Conservation (phyloP, 2,888 invertebrate species). For the Conistra vaccinii region DNA sequence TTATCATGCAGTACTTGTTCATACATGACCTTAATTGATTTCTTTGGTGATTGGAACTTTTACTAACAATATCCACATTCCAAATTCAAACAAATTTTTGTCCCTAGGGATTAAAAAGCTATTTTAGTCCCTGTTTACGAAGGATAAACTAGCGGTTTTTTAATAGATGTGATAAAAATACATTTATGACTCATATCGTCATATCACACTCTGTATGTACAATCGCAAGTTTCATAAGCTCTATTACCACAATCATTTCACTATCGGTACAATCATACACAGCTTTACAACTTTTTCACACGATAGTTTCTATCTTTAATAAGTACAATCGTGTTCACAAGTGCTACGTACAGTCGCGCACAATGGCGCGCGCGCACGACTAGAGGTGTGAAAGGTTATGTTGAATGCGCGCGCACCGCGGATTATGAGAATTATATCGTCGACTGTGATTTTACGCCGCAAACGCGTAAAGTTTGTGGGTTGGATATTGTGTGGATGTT, state of each 20-base stretch:
- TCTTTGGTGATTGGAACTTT: too few species aligned
- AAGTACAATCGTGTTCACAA: slow-evolving; percentile 69
- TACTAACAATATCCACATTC: too few species aligned
- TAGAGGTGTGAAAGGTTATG: slow-evolving; percentile 89
- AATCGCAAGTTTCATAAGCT: slow-evolving; percentile 18
- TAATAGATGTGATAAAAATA: too few species aligned
- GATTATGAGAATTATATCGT: slow-evolving; percentile 87
- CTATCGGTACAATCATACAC: slow-evolving; percentile 52
- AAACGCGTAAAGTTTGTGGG: slow-evolving; percentile 67
- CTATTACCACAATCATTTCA: slow-evolving; percentile 33
- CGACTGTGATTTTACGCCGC: slow-evolving; percentile 84
- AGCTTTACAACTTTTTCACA: slow-evolving; percentile 59
- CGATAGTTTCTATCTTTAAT: slow-evolving; percentile 61
- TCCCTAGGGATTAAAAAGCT: too few species aligned
- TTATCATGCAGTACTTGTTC: too few species aligned
- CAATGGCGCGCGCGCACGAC: slow-evolving; percentile 67
- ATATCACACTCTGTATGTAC: not conserved
- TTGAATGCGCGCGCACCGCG: slow-evolving; percentile 76
- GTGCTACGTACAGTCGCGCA: slow-evolving; percentile 66
- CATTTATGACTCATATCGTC: slow-evolving; percentile 14
- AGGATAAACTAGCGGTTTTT: too few species aligned
- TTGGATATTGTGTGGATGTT: slow-evolving; percentile 74
- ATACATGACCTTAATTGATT: too few species aligned
- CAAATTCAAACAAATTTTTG: too few species aligned
- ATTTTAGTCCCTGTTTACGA: too few species aligned